phyloP scores from a whole-genome alignment of 2,888 invertebrate species.

The Cordilura impudica region DNA sequence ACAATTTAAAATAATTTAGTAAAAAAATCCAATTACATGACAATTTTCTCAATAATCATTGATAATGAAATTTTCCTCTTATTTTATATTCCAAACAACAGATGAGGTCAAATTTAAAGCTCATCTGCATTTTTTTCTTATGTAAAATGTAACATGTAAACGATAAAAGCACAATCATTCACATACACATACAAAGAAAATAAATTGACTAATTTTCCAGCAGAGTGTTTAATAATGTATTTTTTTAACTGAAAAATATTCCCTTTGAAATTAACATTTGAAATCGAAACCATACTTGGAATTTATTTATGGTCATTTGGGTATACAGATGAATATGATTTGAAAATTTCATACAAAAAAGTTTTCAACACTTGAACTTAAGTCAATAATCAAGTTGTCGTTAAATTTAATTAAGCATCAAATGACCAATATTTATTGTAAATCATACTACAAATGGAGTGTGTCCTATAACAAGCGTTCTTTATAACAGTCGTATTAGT shows the following conservation, averaged over 20 bases:
- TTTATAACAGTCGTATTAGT: neutral
- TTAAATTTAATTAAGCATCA: conserved; percentile 76
- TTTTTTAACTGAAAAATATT: neutral
- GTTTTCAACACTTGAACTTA: conserved; percentile 19
- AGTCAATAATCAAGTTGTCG: conserved; percentile 69
- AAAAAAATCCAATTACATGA: conserved; percentile 60
- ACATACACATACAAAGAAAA: no score
- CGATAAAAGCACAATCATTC: neutral
- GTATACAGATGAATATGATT: neutral
- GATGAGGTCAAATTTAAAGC: conserved; percentile 54
- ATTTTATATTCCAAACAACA: conserved; percentile 52
- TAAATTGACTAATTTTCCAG: neutral
- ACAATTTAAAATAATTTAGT: conserved; percentile 23
- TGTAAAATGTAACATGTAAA: conserved; percentile 31
- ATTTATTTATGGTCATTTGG: conserved; percentile 4
- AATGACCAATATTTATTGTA: conserved; percentile 70
- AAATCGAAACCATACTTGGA: conserved; percentile 21
- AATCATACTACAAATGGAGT: conserved; percentile 73
- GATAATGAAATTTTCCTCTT: conserved; percentile 45
- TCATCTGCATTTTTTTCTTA: conserved; percentile 38
- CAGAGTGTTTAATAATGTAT: neutral
- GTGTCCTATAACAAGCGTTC: conserved; percentile 57
- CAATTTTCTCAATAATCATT: conserved; percentile 59
- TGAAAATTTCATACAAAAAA: conserved; percentile 6
- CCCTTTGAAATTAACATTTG: neutral